Evolutionary conservation across 2,113 vertebrate species (phyloP), one percentile per base, ranked within the genome.

Genomic region (Xiphophorus couchianus): DNA sequence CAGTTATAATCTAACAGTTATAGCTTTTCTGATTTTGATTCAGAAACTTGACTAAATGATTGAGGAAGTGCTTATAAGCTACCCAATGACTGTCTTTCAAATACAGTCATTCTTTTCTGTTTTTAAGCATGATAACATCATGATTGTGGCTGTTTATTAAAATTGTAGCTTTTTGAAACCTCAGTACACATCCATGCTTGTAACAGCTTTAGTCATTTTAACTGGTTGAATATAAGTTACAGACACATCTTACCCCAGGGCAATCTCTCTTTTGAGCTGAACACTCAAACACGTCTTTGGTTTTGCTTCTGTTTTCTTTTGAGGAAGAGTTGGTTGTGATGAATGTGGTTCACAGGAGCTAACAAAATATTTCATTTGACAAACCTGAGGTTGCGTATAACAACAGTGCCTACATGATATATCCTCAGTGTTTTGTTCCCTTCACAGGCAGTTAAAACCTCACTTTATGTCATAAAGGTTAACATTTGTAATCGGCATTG

Each of bases 221-320:
- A 67, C 58, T 62, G 42, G 64, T 39, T 33, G 48, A n/a, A 37
- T 82, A 30, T 70, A 42, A 77, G 68, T 66, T 74, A 12, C 8
- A 70, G 79, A 77, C 61, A 31, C 35, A 54, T 71, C 48, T 77
- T 74, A 72, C 72, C 77, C 78, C 72, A 77, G 51, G 61, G 44
- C 65, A 31, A 67, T 69, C 77, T 76, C 68, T 83, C 68, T 83
- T 84, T 76, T 86, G 78, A 88, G 80, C 80, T 76, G 72, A 88
- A 80, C 62, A 79, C 13, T 42, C 3, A 42, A 42, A 9, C 5
- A 31, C 5, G 42, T 84, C 71, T 74, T 77, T 63, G 48, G 87
- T 91, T 91, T 92, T 91, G 88, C 82, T 91, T 91, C 90, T 90
- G 90, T 91, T 78, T 89, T 91, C 48, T 88, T 86, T 88, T 87